phyloP scores from a whole-genome alignment of 2,888 invertebrate genomes.

The Allolobophora icterica region DNA sequence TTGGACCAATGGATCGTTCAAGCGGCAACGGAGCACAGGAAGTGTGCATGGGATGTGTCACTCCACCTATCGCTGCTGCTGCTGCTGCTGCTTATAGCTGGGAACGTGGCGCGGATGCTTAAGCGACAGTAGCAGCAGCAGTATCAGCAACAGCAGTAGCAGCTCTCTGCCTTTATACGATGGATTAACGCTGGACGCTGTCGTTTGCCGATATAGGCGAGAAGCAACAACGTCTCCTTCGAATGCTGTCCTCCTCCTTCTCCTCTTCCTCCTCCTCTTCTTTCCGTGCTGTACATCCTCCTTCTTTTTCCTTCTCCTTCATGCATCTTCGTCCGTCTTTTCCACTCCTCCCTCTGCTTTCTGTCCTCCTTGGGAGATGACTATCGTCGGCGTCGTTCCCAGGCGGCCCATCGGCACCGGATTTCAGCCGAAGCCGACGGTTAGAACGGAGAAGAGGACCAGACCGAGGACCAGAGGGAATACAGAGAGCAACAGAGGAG shows the following conservation, averaged over 20 bases:
- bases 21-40: not conserved
- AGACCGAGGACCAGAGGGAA: not conserved
- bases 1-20: not conserved
- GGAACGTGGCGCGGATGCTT: conserved; percentile 1
- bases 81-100: not conserved
- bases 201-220: conserved; percentile 4
- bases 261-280: not conserved
- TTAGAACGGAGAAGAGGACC: conserved; percentile 19
- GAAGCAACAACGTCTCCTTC: not conserved
- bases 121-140: not conserved
- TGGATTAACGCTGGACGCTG: not conserved
- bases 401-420: conserved; percentile 11
- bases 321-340: not conserved
- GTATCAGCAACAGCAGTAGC: too few species aligned
- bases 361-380: not conserved
- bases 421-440: conserved; percentile 52
- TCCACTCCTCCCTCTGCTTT: not conserved
- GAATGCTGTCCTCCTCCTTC: not conserved
- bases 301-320: not conserved
- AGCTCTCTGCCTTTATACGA: conserved; percentile 6
- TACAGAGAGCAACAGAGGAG: not conserved
- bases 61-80: not conserved
- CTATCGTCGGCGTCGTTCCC: not conserved
- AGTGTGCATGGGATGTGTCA: not conserved
- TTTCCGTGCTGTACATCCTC: not conserved